Conservation (phyloP, 2,888 invertebrate genomes). For the Monoplex corrugatus region DNA sequence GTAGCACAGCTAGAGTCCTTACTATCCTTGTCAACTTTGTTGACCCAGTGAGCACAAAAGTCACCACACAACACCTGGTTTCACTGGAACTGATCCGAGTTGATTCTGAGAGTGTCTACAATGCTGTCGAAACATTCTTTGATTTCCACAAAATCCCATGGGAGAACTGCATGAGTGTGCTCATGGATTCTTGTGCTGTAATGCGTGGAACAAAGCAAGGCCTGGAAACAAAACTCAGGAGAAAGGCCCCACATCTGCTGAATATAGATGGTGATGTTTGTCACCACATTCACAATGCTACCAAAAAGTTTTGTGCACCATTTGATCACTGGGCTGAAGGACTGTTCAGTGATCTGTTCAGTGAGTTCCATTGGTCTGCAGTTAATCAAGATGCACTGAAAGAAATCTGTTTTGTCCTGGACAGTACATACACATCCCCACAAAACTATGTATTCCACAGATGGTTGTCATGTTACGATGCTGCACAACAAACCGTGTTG, state of each 20-base stretch:
- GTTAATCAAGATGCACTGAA: neutral
- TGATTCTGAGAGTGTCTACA: neutral
- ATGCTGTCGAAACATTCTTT: neutral
- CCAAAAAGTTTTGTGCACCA: neutral
- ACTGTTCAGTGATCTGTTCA: neutral
- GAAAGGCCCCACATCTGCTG: neutral
- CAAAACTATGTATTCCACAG: neutral
- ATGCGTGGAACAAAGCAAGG: slow-evolving; percentile 47
- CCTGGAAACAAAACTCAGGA: slow-evolving; percentile 15
- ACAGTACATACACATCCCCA: neutral
- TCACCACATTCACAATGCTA: slow-evolving; percentile 24
- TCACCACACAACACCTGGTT: neutral
- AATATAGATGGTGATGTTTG: slow-evolving; percentile 5
- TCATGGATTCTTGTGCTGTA: slow-evolving; percentile 50
- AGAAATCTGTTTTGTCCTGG: neutral
- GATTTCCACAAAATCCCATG: slow-evolving; percentile 37
- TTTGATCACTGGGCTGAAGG: neutral
- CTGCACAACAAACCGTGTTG: neutral
- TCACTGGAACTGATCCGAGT: neutral
- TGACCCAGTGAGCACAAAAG: neutral
- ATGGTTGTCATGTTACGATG: neutral
- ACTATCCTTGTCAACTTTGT: neutral
- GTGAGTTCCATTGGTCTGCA: neutral
- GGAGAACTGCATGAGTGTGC: slow-evolving; percentile 37
- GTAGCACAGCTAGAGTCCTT: neutral